Evolutionary conservation across 2,113 vertebrate genomes (phyloP), one percentile per base, ranked within the genome.

Genomic region (Gnathonemus echidnorhynchus): DNA sequence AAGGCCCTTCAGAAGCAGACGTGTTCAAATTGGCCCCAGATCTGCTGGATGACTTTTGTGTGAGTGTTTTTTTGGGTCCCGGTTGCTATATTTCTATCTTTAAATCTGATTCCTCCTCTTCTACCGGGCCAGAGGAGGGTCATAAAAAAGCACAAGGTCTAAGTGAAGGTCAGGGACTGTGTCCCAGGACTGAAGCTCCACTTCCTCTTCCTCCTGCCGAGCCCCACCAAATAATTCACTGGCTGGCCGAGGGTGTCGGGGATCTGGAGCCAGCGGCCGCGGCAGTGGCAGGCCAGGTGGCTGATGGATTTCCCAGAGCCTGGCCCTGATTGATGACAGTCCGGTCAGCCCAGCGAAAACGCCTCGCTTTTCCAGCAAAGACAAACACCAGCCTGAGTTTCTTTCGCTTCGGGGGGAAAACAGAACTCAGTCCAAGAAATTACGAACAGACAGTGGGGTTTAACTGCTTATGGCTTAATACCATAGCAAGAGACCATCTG

Each of bases 291-390:
- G 92, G 87, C 94, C 95, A 95, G 94, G 95, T 95, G 94, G 93
- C 91, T 96, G 94, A 96, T 96, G 95, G 94, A 93, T 94, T 94
- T 94, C 90, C 95, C 96, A 96, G 96, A 95, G 39, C 92, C 90
- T 87, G 89, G 93, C 89, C 84, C 90, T 95, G 95, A 95, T 94
- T 94, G 93, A 95, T 94, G 94, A 94, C 94, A 93, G 95, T 93
- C 49, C 93, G 93, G 87, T 90, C 91, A 89, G 90, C 90, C 91
- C 93, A 95, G 92, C 91, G 93, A 93, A 88, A 90, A 56, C 90
- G 87, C 87, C 93, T 91, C 88, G 15, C 77, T 89, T 49, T 93
- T 52, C 39, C 50, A 48, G 50, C 39, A 11, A 80, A 86, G 50
- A 89, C 50, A 66, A 85, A 89, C 58, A 87, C 27, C 45, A 46